Evolutionary conservation across 2,888 invertebrate species (phyloP).

Genomic region (Rhagonycha lutea): DNA sequence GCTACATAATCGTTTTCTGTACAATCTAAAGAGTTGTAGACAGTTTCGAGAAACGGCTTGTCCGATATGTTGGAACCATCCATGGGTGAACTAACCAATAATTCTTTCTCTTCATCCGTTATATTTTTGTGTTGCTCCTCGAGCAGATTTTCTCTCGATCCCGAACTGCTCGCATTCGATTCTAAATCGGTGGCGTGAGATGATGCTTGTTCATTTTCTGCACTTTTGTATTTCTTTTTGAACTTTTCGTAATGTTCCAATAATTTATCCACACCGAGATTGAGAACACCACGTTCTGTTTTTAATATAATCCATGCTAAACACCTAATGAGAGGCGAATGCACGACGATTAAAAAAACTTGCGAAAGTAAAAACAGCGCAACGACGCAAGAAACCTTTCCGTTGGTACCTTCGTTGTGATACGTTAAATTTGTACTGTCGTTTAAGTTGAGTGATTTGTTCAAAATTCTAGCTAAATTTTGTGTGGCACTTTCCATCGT

Average conservation of each 20-base stretch:
- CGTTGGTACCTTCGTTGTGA: constrained; percentile 46
- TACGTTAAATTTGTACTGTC: constrained; percentile 44
- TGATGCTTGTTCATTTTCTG: constrained; percentile 28
- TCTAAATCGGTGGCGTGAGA: constrained; percentile 37
- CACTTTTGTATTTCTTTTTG: constrained; percentile 22
- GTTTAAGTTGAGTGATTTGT: constrained; percentile 61
- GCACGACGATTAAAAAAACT: constrained; percentile 92
- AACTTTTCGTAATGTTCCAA: constrained; percentile 49
- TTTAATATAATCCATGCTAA: constrained; percentile 89
- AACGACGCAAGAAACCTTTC: constrained; percentile 85
- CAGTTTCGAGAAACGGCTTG: constrained; percentile 86
- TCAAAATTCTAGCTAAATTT: constrained; percentile 67
- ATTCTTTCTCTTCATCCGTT: constrained; percentile 91
- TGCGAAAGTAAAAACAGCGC: constrained; percentile 89
- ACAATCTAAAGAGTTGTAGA: constrained; percentile 85
- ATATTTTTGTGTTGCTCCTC: constrained; percentile 74
- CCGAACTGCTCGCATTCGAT: constrained; percentile 40
- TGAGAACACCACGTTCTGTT: constrained; percentile 63
- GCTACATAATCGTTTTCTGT: constrained; percentile 93
- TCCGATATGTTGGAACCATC: constrained; percentile 58
- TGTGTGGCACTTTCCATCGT: constrained; percentile 66
- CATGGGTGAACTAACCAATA: constrained; percentile 41
- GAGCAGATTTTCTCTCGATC: constrained; percentile 46
- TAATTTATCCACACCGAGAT: constrained; percentile 51
- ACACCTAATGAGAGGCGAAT: constrained; percentile 87